Percentiles rank a stretch among this genome's conserved stretches.
phyloP scores from a whole-genome alignment of 2,113 vertebrate species.

The Arothron firmamentum region DNA sequence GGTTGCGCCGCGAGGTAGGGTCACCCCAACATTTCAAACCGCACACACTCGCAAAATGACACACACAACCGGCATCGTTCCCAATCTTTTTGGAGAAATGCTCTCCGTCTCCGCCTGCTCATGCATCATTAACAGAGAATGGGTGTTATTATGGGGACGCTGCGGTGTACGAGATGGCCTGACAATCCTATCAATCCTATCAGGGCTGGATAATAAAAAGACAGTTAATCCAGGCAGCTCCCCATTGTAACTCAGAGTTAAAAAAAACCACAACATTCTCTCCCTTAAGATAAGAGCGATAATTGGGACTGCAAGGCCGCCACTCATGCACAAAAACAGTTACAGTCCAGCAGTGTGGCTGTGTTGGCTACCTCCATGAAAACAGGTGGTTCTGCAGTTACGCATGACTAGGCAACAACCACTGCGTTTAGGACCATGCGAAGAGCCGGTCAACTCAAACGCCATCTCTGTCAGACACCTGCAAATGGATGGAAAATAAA shows the following conservation, averaged over 20 bases:
- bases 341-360: constrained; percentile 22
- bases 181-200: constrained; percentile 60
- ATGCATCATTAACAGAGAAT: constrained; percentile 53
- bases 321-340: constrained; percentile 28
- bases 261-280: not conserved
- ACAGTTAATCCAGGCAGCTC: constrained; percentile 63
- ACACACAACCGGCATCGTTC: constrained; percentile 7
- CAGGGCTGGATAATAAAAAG: constrained; percentile 62
- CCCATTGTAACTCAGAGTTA: constrained; percentile 28
- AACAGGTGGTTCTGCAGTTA: constrained; percentile 52
- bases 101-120: constrained; percentile 28
- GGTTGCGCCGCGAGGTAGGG: constrained; percentile 14
- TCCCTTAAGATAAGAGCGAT: not conserved
- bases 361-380: constrained; percentile 55
- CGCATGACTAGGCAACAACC: constrained; percentile 48
- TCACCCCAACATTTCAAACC: constrained; percentile 23
- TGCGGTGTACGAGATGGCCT: constrained; percentile 54
- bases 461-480: constrained; percentile 10
- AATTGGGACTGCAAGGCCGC: not conserved
- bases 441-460: constrained; percentile 2
- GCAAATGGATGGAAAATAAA: not conserved
- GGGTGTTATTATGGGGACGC: constrained; percentile 55
- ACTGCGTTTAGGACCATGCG: constrained; percentile 6
- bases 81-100: constrained; percentile 19
- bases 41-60: not conserved